Evolutionary conservation across 2,797 vertebrate genomes (phyloP).

Genomic region (Clarias laeviceps): DNA sequence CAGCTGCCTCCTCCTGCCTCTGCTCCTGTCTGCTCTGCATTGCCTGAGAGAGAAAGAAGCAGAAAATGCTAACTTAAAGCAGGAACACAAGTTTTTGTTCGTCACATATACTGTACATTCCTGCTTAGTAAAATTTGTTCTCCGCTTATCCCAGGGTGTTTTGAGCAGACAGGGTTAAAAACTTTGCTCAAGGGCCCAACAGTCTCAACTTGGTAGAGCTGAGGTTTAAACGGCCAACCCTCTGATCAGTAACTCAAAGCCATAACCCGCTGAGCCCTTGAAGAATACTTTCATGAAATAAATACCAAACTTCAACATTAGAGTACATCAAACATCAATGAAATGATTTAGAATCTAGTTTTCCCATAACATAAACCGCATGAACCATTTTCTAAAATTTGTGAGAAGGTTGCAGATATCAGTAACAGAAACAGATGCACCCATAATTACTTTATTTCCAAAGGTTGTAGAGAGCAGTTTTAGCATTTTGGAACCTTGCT

Average conservation of each 20-base stretch:
- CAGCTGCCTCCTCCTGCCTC: constrained; percentile 91
- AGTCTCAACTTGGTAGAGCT: too few relatives aligned
- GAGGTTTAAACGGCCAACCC: too few relatives aligned
- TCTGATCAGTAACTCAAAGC: too few relatives aligned
- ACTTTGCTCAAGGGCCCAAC: too few relatives aligned
- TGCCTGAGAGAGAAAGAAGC: constrained; percentile 72
- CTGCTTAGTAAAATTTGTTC: too few relatives aligned
- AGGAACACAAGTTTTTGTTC: not conserved
- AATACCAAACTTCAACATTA: not conserved
- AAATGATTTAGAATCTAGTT: not conserved
- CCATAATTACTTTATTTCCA: not conserved
- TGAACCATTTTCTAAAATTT: not conserved
- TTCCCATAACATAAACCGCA: not conserved
- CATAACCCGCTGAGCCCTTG: too few relatives aligned
- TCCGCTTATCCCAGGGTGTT: too few relatives aligned
- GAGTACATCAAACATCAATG: not conserved
- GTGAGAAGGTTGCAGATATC: not conserved
- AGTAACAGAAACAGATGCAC: too few relatives aligned
- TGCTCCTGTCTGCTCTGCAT: constrained; percentile 93
- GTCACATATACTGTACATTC: too few relatives aligned
- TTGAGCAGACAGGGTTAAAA: too few relatives aligned
- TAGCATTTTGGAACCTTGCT: not conserved
- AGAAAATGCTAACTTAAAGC: not conserved
- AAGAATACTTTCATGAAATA: not conserved
- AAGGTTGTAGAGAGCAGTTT: not conserved